Evolutionary conservation across 2,797 vertebrate genomes (phyloP).

Genomic region (Apogon hyalosoma): DNA sequence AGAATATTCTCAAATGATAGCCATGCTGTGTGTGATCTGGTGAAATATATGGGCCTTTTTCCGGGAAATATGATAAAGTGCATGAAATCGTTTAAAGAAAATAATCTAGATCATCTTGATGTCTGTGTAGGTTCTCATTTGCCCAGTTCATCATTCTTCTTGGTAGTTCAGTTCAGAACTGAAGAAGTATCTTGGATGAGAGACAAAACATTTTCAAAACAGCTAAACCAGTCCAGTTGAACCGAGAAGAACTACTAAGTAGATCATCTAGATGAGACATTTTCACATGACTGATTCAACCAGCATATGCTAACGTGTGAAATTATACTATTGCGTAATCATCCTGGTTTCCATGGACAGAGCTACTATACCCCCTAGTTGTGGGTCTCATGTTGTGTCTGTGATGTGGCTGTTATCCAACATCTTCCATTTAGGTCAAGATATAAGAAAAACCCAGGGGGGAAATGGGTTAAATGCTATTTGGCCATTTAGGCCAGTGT

Average conservation of each 20-base stretch:
- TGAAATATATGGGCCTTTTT: not conserved
- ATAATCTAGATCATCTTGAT: not conserved
- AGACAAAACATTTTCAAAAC: too few species aligned
- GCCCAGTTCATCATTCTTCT: too few species aligned
- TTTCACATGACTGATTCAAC: conserved; percentile 1
- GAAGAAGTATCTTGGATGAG: too few species aligned
- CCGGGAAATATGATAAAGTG: not conserved
- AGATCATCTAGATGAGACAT: not conserved
- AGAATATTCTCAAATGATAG: not conserved
- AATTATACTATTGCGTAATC: not conserved
- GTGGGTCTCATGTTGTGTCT: not conserved
- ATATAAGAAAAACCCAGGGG: not conserved
- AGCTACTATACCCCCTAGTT: not conserved
- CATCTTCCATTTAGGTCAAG: conserved; percentile 15
- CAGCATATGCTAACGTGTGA: not conserved
- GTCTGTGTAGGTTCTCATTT: too few species aligned
- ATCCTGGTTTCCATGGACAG: not conserved
- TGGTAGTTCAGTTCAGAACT: too few species aligned
- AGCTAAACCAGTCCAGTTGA: too few species aligned
- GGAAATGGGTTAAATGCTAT: conserved; percentile 29
- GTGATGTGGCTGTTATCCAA: not conserved
- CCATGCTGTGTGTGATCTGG: not conserved
- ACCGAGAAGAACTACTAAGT: too few species aligned
- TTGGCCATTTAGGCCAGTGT: conserved; percentile 30
- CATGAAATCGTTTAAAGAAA: not conserved